Conservation (phyloP, 2,113 vertebrate species). For the Aspiorhynchus laticeps region DNA sequence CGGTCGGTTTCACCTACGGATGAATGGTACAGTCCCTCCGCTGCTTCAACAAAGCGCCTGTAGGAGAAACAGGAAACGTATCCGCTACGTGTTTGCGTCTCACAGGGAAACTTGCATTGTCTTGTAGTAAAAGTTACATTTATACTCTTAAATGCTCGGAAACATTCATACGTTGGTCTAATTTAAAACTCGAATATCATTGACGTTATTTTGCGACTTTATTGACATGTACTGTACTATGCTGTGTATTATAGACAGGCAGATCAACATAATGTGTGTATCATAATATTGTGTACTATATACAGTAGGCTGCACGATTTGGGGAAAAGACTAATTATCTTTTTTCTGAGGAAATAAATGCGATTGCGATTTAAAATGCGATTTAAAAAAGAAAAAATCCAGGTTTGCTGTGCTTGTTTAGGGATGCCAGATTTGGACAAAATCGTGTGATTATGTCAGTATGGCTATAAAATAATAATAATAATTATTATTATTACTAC, state of each 20-base stretch:
- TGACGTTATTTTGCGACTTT: not conserved
- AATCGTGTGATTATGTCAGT: no score
- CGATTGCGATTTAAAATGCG: no score
- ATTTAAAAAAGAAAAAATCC: no score
- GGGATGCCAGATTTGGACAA: no score
- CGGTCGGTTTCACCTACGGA: conserved; percentile 28
- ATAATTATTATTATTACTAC: no score
- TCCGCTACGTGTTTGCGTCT: conserved; percentile 42
- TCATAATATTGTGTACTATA: no score
- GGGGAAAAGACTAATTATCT: no score
- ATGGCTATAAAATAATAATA: no score
- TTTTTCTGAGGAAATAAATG: no score
- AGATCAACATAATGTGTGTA: no score
- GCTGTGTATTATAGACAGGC: not conserved
- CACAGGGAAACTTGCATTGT: not conserved
- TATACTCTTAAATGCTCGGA: not conserved
- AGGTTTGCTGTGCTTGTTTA: no score
- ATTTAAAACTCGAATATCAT: not conserved
- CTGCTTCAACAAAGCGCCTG: conserved; percentile 71
- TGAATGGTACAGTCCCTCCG: conserved; percentile 72
- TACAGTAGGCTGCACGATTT: no score
- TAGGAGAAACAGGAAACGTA: conserved; percentile 74
- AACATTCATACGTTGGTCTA: not conserved
- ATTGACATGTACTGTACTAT: not conserved
- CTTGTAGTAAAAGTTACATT: not conserved